Conservation (phyloP, 2,797 vertebrate species). For the Amazonetta brasiliensis region DNA sequence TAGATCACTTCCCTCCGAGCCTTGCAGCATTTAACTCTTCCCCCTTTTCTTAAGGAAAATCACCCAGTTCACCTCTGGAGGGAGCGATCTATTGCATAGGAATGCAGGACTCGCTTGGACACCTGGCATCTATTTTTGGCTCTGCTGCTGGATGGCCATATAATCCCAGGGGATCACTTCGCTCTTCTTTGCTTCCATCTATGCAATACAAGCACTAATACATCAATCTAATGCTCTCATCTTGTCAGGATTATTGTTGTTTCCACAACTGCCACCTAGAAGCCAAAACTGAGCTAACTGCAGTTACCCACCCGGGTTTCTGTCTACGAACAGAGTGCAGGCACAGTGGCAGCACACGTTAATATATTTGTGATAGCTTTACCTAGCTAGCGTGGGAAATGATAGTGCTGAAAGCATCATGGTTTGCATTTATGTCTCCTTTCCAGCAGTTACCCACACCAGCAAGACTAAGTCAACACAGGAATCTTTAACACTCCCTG, state of each 20-base stretch:
- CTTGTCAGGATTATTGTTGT: neutral
- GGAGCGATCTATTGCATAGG: neutral
- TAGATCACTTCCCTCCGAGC: neutral
- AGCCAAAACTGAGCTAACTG: neutral
- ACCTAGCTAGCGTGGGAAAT: neutral
- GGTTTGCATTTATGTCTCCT: neutral
- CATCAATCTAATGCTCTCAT: neutral
- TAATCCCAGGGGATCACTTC: neutral
- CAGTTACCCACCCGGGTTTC: neutral
- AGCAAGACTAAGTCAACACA: neutral
- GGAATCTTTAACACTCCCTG: neutral
- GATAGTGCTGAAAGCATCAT: neutral
- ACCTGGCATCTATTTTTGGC: neutral
- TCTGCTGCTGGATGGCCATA: neutral
- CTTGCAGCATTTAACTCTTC: neutral
- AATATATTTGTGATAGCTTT: neutral
- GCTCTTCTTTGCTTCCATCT: neutral
- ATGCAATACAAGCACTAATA: neutral
- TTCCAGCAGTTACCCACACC: neutral
- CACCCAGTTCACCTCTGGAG: neutral
- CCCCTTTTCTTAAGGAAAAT: neutral
- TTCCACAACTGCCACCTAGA: neutral
- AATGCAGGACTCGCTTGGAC: neutral
- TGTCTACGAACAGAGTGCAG: neutral
- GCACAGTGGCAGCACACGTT: rapidly evolving